Conservation (phyloP, 2,797 vertebrate genomes). For the Peromyscus nudipes region DNA sequence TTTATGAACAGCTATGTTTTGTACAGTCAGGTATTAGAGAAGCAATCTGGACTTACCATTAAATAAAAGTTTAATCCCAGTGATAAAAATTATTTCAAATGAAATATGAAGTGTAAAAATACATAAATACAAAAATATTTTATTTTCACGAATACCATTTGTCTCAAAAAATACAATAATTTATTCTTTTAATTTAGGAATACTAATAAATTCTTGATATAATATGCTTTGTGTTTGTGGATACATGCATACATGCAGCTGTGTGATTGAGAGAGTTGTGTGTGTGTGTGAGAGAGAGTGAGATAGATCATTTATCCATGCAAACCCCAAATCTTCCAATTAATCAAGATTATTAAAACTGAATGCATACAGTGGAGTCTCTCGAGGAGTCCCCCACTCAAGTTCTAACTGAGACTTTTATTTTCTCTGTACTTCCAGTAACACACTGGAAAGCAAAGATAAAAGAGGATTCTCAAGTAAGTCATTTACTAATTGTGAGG, state of each 20-base stretch:
- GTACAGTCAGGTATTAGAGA: background rate
- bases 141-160: conserved; percentile 47
- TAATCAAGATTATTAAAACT: conserved; percentile 43
- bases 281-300: background rate
- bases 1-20: conserved; percentile 3
- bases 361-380: background rate
- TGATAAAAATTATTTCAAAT: background rate
- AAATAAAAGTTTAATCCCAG: conserved; percentile 6
- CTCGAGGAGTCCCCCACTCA: conserved; percentile 72
- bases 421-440: conserved; percentile 58
- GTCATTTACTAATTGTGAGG: conserved; percentile 85
- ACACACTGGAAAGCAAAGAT: conserved; percentile 86
- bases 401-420: conserved; percentile 79
- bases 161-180: background rate
- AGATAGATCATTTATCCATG: background rate
- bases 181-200: conserved; percentile 22
- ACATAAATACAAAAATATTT: background rate
- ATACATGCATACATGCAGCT: background rate
- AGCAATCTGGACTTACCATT: conserved; percentile 5
- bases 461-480: conserved; percentile 87
- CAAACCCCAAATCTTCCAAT: conserved; percentile 30
- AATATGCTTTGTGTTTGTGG: background rate
- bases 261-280: background rate
- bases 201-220: background rate
- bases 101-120: conserved; percentile 31